These are phyloP conservation scores for Netelia melanura DNA, from an alignment of 2,888 invertebrate species.

Conservation along the genomic window DNA sequence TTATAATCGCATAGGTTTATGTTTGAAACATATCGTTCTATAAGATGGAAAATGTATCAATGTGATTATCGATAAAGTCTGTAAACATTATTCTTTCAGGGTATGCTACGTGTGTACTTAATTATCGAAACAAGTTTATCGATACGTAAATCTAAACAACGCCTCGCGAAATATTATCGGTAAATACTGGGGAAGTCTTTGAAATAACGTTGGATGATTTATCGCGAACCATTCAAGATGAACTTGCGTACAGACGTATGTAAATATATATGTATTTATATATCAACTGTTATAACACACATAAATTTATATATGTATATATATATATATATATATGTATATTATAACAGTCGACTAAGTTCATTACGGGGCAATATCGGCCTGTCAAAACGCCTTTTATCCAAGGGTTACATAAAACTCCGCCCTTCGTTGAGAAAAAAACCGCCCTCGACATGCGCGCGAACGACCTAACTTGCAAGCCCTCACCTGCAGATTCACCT, in stretches of 20 bases:
- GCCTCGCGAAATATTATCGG: background rate
- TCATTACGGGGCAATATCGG: slow-evolving; percentile 54
- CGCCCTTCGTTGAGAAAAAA: slow-evolving; percentile 74
- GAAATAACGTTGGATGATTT: slow-evolving; percentile 21
- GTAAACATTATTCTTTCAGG: too few species aligned
- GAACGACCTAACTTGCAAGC: slow-evolving; percentile 56
- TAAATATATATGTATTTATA: background rate
- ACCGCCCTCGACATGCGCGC: slow-evolving; percentile 79
- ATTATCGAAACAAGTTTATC: background rate
- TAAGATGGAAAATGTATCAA: background rate
- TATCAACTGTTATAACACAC: background rate
- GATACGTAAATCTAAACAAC: background rate
- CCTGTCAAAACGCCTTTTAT: slow-evolving; percentile 48
- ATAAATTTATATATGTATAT: background rate
- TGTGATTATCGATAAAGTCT: background rate
- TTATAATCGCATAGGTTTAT: too few species aligned
- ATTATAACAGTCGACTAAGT: slow-evolving; percentile 34
- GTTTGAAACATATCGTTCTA: too few species aligned
- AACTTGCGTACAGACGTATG: background rate
- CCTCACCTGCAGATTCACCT: slow-evolving; percentile 72
- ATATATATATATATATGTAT: background rate
- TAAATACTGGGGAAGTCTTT: background rate
- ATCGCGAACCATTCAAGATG: slow-evolving; percentile 30
- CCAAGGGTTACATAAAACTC: slow-evolving; percentile 74
- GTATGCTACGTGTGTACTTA: too few species aligned